Evolutionary conservation across 2,888 invertebrate genomes (phyloP).

Genomic region (Chouioia cunea): DNA sequence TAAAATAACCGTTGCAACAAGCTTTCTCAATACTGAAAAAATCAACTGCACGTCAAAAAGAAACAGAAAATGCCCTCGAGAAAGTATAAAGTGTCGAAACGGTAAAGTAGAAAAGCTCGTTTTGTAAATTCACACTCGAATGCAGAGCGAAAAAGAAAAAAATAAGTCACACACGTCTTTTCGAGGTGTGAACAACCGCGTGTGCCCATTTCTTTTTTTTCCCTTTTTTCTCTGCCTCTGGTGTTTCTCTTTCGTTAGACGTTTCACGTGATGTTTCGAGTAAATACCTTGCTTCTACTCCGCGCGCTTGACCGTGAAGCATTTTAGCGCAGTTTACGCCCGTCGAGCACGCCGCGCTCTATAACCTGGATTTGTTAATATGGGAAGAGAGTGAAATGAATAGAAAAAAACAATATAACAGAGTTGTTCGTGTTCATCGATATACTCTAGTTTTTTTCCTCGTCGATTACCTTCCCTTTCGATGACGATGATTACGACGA

Average conservation of each 20-base stretch:
- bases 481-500: not conserved
- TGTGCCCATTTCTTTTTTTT: constrained; percentile 1
- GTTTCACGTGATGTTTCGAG: constrained; percentile 37
- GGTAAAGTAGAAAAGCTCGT: too few species aligned
- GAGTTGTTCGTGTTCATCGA: constrained; percentile 1
- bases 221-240: constrained; percentile 6
- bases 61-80: too few species aligned
- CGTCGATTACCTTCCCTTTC: not conserved
- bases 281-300: constrained; percentile 36
- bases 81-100: too few species aligned
- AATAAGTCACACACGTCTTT: not conserved
- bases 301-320: constrained; percentile 44
- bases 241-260: constrained; percentile 41
- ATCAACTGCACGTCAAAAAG: too few species aligned
- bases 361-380: constrained; percentile 42
- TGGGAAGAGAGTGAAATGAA: constrained; percentile 4
- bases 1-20: too few species aligned
- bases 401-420: too few species aligned
- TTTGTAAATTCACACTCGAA: too few species aligned
- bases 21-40: too few species aligned
- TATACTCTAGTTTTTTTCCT: constrained; percentile 22
- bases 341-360: constrained; percentile 26
- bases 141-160: not conserved
- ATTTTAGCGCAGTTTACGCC: constrained; percentile 23
- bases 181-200: not conserved